Evolutionary conservation across 2,113 vertebrate genomes (phyloP).

Genomic region (Empidonax traillii): DNA sequence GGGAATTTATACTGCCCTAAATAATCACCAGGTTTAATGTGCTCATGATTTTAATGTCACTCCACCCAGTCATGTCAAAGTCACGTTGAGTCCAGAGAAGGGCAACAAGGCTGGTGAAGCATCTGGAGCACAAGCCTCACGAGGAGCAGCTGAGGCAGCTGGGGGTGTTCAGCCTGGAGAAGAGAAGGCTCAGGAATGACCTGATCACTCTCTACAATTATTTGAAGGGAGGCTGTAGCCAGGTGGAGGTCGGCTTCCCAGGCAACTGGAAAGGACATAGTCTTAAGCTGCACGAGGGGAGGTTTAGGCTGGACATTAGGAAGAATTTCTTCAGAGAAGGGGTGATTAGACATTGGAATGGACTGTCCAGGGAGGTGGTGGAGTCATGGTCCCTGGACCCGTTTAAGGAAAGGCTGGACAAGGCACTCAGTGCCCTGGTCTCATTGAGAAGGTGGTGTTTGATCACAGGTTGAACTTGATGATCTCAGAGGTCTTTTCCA

Average conservation of each 20-base stretch:
- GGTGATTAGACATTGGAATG: background rate
- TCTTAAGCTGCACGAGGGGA: background rate
- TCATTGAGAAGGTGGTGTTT: background rate
- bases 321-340: background rate
- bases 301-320: background rate
- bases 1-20: background rate
- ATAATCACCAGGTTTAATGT: too few relatives aligned
- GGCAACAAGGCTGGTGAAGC: background rate
- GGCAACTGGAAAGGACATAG: background rate
- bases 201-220: background rate
- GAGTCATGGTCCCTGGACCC: background rate
- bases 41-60: background rate
- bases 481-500: fast-evolving
- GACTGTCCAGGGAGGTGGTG: background rate
- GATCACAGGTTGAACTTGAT: fast-evolving
- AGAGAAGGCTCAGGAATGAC: background rate
- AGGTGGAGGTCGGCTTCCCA: background rate
- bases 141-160: background rate
- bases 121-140: background rate
- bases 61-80: fast-evolving
- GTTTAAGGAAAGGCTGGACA: background rate
- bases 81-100: background rate
- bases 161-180: background rate
- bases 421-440: background rate
- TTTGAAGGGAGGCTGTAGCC: background rate